Evolutionary conservation across 2,888 invertebrate species (phyloP), one percentile per base, ranked within the genome.

Genomic region (Ganaspis brasiliensis): DNA sequence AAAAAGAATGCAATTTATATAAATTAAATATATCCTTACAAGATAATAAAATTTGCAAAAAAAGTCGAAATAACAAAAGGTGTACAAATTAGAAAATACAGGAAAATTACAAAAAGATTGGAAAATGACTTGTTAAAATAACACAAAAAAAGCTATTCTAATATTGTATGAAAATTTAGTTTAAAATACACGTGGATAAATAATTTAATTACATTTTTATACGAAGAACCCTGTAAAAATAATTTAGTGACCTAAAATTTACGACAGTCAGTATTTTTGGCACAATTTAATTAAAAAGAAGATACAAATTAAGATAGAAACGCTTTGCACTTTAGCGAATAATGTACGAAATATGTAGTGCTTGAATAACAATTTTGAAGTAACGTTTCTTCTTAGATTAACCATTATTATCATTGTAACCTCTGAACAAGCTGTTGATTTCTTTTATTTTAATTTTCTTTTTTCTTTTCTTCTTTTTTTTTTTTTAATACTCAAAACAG

Each of bases 371-470:
- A 67, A 16, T 49, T 49, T 67, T 14, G 67, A 40, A 21, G 21
- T 19, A 63, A 24, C n/a, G 12, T 67, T 24, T n/a, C 31, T 63
- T 67, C 40, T 21, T 45, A 40, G 9, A 45, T 31, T 37, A 19
- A 67, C 21, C 24, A 45, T 24, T n/a, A 24, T n/a, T 45, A 52
- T 75, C 72, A 86, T 89, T 90, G 90, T 90, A 89, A 90, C 89
- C 88, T 88, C 87, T 86, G 84, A 82, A 74, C 87, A 87, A 89
- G 85, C 85, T 89, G 88, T 90, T 86, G 24, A 77, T 74, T 70
- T 75, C 21, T 6, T 31, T 35, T 35, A 37, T 45, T 73, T 72
- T 24, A n/a, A n/a, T n/a, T n/a, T n/a, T n/a, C n/a, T n/a, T n/a
- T n/a, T n/a, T n/a, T n/a, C n/a, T n/a, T n/a, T 74, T 26, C 63